Conservation (phyloP, 2,888 invertebrate genomes). For the Lordiphosa andalusiaca region DNA sequence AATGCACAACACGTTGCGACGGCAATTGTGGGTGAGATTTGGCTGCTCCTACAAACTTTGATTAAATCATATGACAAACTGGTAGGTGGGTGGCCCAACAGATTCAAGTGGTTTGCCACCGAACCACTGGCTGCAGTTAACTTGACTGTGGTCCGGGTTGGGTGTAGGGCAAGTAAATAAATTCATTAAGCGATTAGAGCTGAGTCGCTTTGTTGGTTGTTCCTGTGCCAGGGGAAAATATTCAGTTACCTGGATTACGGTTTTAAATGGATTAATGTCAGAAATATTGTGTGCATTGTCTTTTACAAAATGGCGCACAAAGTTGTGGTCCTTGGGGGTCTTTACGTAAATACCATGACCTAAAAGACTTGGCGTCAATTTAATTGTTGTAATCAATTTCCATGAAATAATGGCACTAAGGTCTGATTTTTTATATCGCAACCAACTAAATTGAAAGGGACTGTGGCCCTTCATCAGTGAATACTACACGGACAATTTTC, state of each 20-base stretch:
- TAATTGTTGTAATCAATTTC: no score
- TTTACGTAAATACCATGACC: neutral
- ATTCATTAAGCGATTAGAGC: slow-evolving; percentile 69
- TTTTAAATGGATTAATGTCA: slow-evolving; percentile 52
- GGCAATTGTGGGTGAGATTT: slow-evolving; percentile 49
- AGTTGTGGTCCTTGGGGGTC: neutral
- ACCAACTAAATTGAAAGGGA: no score
- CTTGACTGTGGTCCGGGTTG: slow-evolving; percentile 1
- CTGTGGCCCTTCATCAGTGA: no score
- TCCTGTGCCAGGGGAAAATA: slow-evolving; percentile 38
- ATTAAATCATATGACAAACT: slow-evolving; percentile 67
- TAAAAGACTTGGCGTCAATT: neutral
- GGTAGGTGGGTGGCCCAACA: slow-evolving; percentile 9
- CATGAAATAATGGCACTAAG: no score
- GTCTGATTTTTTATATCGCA: no score
- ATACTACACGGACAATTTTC: no score
- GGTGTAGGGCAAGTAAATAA: slow-evolving; percentile 49
- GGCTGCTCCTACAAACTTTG: slow-evolving; percentile 66
- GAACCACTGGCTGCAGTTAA: slow-evolving; percentile 23
- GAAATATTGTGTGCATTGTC: neutral
- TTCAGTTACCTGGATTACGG: slow-evolving; percentile 47
- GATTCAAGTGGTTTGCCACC: slow-evolving; percentile 58
- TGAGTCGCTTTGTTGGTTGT: slow-evolving; percentile 7
- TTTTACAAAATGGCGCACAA: slow-evolving; percentile 4
- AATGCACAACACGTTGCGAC: slow-evolving; percentile 39